Conservation (phyloP, 2,797 vertebrate genomes). For the Melanogrammus aeglefinus region DNA sequence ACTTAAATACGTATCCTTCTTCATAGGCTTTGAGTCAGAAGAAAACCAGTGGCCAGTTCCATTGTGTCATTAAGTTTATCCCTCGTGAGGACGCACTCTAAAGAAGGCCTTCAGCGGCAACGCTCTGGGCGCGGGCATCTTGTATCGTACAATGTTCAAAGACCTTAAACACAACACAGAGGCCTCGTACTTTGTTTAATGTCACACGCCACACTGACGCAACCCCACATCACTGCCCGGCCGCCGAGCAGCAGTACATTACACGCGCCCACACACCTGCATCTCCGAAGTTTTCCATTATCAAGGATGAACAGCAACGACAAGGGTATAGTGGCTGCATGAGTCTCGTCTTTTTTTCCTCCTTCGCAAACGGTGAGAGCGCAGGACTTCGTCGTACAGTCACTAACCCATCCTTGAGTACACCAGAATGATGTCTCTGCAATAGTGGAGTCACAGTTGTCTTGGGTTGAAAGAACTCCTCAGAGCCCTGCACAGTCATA, state of each 20-base stretch:
- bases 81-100: too few species aligned
- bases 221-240: slow-evolving; percentile 53
- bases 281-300: slow-evolving; percentile 63
- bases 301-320: slow-evolving; percentile 44
- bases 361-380: neutral
- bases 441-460: slow-evolving; percentile 12
- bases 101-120: too few species aligned
- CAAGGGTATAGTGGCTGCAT: slow-evolving; percentile 29
- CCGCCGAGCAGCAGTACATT: slow-evolving; percentile 58
- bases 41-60: too few species aligned
- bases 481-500: slow-evolving; percentile 31
- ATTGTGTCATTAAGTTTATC: too few species aligned
- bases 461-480: slow-evolving; percentile 8
- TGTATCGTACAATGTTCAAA: too few species aligned
- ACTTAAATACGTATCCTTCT: too few species aligned
- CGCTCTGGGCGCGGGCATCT: too few species aligned
- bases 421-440: slow-evolving; percentile 16
- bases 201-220: slow-evolving; percentile 64
- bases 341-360: slow-evolving; percentile 1
- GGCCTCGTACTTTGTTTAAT: slow-evolving; percentile 56
- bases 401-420: slow-evolving; percentile 48
- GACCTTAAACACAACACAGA: too few species aligned
- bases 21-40: too few species aligned
- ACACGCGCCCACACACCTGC: slow-evolving; percentile 61
- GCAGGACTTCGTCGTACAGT: slow-evolving; percentile 38